phyloP scores from a whole-genome alignment of 2,888 invertebrate genomes.

The Dione juno region DNA sequence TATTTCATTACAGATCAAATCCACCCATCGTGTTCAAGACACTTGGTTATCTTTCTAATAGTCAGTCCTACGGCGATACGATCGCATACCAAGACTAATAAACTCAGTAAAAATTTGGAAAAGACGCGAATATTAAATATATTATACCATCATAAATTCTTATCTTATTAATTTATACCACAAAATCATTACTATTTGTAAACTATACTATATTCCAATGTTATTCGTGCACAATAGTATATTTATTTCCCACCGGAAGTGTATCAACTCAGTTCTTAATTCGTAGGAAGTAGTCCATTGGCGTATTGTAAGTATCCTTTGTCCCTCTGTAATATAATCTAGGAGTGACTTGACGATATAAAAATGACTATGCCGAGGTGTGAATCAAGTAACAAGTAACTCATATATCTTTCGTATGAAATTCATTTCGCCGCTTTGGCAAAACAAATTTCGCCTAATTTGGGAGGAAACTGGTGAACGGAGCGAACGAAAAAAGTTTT shows the following conservation, averaged over 20 bases:
- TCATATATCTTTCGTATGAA: neutral
- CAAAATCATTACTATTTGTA: neutral
- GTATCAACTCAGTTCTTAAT: constrained; percentile 21
- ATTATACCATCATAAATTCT: too few relatives aligned
- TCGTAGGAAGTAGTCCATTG: constrained; percentile 27
- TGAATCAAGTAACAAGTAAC: neutral
- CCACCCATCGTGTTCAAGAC: too few relatives aligned
- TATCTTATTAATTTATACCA: neutral
- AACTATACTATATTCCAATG: neutral
- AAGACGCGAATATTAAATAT: too few relatives aligned
- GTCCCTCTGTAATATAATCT: constrained; percentile 11
- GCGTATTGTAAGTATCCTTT: constrained; percentile 19
- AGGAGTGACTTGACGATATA: constrained; percentile 18
- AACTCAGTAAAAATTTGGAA: neutral
- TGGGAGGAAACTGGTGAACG: too few relatives aligned
- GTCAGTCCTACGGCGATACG: too few relatives aligned
- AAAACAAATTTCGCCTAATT: too few relatives aligned
- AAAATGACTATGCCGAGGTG: constrained; percentile 6
- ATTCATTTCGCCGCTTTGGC: too few relatives aligned
- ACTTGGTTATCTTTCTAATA: too few relatives aligned
- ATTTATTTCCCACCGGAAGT: constrained; percentile 24
- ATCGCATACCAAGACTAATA: too few relatives aligned
- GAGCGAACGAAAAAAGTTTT: too few relatives aligned
- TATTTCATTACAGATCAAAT: too few relatives aligned
- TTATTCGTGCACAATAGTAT: constrained; percentile 5